Evolutionary conservation across 1,140 invertebrate species (phyloP).

Genomic region (Tetragnatha versicolor): DNA sequence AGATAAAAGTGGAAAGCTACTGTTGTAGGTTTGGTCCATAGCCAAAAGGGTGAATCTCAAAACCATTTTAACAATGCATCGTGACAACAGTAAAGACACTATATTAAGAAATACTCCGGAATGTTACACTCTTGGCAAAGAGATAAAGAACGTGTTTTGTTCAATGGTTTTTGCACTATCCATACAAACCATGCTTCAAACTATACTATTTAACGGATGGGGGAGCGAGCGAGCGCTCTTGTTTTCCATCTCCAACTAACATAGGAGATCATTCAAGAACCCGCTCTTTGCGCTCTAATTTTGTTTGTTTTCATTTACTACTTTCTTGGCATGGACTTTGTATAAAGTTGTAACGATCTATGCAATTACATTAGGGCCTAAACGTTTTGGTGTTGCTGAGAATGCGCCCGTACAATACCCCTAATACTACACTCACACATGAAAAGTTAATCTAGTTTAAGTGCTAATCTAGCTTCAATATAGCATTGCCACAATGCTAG

Average conservation of each 20-base stretch:
- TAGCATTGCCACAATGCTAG: too few species aligned
- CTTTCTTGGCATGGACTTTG: too few species aligned
- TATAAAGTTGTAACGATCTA: too few species aligned
- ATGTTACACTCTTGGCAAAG: slow-evolving; percentile 40
- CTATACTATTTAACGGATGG: slow-evolving; percentile 44
- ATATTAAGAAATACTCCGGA: slow-evolving; percentile 51
- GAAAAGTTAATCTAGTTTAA: too few species aligned
- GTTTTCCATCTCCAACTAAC: slow-evolving; percentile 14
- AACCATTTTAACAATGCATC: slow-evolving; percentile 56
- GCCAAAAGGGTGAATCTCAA: slow-evolving; percentile 54
- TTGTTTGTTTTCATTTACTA: too few species aligned
- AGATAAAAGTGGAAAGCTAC: slow-evolving; percentile 56
- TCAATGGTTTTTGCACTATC: slow-evolving; percentile 34
- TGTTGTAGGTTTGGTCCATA: slow-evolving; percentile 47
- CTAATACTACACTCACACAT: too few species aligned
- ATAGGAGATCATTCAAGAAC: too few species aligned
- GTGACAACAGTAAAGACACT: slow-evolving; percentile 53
- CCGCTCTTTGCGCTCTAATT: too few species aligned
- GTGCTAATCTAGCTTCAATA: too few species aligned
- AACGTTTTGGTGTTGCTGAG: too few species aligned
- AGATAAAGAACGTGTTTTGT: slow-evolving; percentile 52
- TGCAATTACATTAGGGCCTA: too few species aligned
- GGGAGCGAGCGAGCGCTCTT: slow-evolving; percentile 3
- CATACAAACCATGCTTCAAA: slow-evolving; percentile 52
- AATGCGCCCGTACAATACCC: too few species aligned